Percentiles rank a stretch among this genome's conserved stretches.
These are phyloP conservation scores for Phacellophora camtschatica DNA, from an alignment of 30 jellyfish, hydroid and myxozoan species.

Conservation along the genomic window DNA sequence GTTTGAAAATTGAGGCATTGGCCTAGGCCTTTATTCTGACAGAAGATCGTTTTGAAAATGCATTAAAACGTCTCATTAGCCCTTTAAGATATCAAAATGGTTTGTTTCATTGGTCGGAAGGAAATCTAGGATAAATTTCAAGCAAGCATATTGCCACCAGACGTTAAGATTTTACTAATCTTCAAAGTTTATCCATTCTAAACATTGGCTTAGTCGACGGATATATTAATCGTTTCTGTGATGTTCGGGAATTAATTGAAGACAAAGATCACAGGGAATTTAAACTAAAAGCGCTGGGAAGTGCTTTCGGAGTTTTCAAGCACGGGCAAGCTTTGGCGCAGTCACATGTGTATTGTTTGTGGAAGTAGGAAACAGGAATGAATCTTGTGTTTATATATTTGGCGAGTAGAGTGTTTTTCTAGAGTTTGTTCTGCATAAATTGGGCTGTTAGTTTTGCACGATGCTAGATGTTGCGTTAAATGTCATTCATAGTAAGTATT, in stretches of 20 bases:
- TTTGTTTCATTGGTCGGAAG: too few species aligned
- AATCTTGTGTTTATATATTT: not conserved
- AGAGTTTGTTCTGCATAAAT: too few species aligned
- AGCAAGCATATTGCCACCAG: conserved; percentile 11
- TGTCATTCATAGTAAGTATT: too few species aligned
- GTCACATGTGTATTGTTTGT: not conserved
- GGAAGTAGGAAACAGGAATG: not conserved
- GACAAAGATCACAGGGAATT: not conserved
- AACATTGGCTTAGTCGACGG: not conserved
- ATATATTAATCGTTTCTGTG: not conserved
- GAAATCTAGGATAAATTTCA: not conserved
- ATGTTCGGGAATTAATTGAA: not conserved
- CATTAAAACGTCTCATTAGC: too few species aligned
- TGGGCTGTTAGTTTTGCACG: too few species aligned
- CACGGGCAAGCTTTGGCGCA: conserved; percentile 9
- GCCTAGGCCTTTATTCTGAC: too few species aligned
- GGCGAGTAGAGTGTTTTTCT: too few species aligned
- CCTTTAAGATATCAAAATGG: too few species aligned
- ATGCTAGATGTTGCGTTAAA: too few species aligned
- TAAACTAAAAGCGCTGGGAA: not conserved
- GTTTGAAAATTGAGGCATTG: too few species aligned
- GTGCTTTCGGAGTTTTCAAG: conserved; percentile 6
- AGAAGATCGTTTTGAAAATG: too few species aligned
- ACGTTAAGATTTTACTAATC: not conserved
- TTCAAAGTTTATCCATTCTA: not conserved